A percentile compares a stretch with the other conserved stretches of the same genome.
Evolutionary conservation across 2,888 invertebrate species (phyloP).

Genomic region (Phortica okadai): DNA sequence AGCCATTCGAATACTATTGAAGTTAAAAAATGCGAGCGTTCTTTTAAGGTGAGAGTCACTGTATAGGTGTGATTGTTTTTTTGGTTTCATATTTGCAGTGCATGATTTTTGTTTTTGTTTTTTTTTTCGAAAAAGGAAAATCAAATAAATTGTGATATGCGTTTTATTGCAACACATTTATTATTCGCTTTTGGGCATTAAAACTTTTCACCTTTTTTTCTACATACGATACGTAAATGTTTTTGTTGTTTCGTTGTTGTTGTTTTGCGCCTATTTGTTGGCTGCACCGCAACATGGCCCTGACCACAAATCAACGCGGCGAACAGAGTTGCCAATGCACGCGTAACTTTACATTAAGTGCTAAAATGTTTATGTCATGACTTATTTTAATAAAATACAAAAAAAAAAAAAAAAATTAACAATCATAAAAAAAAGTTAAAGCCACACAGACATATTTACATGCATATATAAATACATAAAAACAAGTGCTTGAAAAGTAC

Average conservation of each 20-base stretch:
- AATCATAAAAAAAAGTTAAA: not conserved
- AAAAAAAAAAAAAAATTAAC: not conserved
- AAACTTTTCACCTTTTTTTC: no score
- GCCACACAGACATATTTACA: not conserved
- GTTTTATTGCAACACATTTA: not conserved
- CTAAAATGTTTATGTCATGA: slow-evolving; percentile 58
- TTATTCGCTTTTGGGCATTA: not conserved
- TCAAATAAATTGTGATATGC: no score
- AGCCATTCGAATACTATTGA: no score
- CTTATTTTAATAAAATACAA: slow-evolving; percentile 35
- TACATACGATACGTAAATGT: no score
- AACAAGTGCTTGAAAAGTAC: slow-evolving; percentile 2
- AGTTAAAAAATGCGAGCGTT: no score
- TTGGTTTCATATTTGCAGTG: slow-evolving; percentile 2
- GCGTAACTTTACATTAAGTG: slow-evolving; percentile 38
- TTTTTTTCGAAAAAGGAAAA: no score
- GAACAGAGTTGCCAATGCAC: not conserved
- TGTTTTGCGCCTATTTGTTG: not conserved
- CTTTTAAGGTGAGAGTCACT: no score
- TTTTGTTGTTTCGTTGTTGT: not conserved
- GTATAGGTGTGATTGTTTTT: not conserved
- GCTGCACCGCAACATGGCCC: slow-evolving; percentile 7
- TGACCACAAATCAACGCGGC: slow-evolving; percentile 34
- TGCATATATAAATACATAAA: not conserved
- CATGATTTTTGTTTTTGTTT: no score